Percentiles rank a stretch among this genome's conserved stretches.
These are phyloP conservation scores for Podarcis lilfordi DNA, from an alignment of 2,797 vertebrate genomes.

Conservation along the genomic window DNA sequence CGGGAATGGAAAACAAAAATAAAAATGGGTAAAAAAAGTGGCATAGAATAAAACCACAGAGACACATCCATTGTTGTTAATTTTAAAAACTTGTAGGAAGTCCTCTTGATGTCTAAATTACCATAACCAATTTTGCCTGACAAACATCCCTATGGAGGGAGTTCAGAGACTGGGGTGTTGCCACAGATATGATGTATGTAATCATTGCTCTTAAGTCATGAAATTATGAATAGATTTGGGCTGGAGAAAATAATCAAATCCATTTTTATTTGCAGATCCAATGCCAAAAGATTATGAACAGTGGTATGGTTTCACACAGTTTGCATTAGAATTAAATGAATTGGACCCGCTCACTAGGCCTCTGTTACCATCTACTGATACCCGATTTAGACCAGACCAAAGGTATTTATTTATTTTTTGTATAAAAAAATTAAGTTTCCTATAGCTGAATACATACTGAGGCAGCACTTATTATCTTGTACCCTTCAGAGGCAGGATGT, in stretches of 20 bases:
- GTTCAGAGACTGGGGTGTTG: too few relatives aligned
- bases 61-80: neutral
- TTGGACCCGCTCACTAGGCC: slow-evolving; percentile 81
- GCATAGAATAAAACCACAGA: neutral
- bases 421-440: neutral
- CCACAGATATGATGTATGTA: too few relatives aligned
- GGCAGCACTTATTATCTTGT: neutral
- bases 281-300: slow-evolving; percentile 90
- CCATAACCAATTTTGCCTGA: neutral
- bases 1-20: neutral
- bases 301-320: slow-evolving; percentile 96
- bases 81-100: neutral
- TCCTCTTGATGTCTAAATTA: neutral
- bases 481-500: neutral
- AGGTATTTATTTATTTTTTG: slow-evolving; percentile 76
- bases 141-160: neutral
- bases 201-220: neutral
- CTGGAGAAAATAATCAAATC: neutral
- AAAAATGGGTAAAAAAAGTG: neutral
- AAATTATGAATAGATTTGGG: neutral
- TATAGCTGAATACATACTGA: neutral
- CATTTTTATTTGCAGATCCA: slow-evolving; percentile 80
- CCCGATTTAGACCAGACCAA: slow-evolving; percentile 93
- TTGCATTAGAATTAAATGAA: slow-evolving; percentile 95
- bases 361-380: slow-evolving; percentile 92